Percentiles rank a stretch among this genome's conserved stretches.
These are phyloP conservation scores for Girardia tigrina DNA, from an alignment of 2,888 invertebrate genomes.

Conservation along the genomic window DNA sequence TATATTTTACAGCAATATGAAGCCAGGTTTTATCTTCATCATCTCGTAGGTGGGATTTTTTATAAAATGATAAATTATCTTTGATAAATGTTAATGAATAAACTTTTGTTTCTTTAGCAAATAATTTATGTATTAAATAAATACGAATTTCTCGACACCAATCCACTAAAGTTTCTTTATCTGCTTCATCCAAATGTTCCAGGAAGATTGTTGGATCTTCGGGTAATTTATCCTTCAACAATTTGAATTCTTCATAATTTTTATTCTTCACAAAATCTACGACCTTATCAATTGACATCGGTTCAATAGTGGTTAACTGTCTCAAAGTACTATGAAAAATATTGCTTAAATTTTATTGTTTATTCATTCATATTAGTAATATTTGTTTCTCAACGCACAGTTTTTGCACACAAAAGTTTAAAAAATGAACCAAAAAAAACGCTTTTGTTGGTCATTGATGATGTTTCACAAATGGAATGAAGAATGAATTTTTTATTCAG, in stretches of 20 bases:
- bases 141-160: not conserved
- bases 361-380: no score
- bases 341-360: no score
- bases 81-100: not conserved
- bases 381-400: no score
- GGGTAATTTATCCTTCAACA: not conserved
- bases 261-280: not conserved
- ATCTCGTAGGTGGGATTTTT: not conserved
- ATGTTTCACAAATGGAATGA: no score
- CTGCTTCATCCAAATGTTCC: not conserved
- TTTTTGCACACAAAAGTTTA: no score
- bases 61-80: not conserved
- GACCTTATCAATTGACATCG: not conserved
- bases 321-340: no score
- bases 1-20: not conserved
- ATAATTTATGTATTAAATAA: not conserved
- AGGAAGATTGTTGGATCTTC: not conserved
- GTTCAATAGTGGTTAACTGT: no score
- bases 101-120: not conserved
- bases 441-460: no score
- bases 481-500: no score
- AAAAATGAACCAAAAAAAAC: no score
- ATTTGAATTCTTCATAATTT: not conserved
- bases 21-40: not conserved
- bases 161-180: not conserved